These are phyloP conservation scores for Syrmaticus mikado DNA, from an alignment of 2,113 vertebrate species.

Conservation along the genomic window DNA sequence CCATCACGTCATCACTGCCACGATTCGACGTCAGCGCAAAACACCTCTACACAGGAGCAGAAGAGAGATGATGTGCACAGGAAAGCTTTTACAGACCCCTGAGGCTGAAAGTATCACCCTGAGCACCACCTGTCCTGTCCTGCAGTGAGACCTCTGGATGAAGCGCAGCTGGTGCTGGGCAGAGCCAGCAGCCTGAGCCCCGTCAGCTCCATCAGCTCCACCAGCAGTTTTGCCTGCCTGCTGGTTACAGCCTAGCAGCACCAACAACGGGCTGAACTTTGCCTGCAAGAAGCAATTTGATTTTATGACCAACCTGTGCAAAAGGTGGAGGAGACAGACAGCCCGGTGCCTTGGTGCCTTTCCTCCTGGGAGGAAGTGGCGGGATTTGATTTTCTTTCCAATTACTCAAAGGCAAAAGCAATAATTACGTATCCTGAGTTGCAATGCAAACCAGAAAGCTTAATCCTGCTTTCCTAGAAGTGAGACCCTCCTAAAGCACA, in stretches of 20 bases:
- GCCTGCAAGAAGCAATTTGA: not conserved
- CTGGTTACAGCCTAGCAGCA: not conserved
- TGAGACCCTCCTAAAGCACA: not conserved
- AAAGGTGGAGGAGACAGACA: not conserved
- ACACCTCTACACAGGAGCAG: not conserved
- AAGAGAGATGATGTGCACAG: not conserved
- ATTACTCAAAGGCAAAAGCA: not conserved
- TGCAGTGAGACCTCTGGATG: not conserved
- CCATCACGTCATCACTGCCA: not conserved
- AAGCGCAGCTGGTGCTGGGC: no score
- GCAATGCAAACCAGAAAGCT: not conserved
- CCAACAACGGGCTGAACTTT: not conserved
- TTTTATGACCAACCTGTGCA: not conserved
- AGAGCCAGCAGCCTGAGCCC: no score
- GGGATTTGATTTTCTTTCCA: not conserved
- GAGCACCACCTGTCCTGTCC: not conserved
- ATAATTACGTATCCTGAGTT: not conserved
- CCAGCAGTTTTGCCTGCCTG: not conserved
- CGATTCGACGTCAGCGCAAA: not conserved
- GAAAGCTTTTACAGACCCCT: not conserved
- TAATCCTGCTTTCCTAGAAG: not conserved
- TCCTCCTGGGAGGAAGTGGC: not conserved
- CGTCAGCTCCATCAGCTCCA: not conserved
- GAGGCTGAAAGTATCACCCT: not conserved
- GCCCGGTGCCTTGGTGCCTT: fast-evolving